Conservation (phyloP, 2,113 vertebrate genomes). For the Seriola aureovittata region DNA sequence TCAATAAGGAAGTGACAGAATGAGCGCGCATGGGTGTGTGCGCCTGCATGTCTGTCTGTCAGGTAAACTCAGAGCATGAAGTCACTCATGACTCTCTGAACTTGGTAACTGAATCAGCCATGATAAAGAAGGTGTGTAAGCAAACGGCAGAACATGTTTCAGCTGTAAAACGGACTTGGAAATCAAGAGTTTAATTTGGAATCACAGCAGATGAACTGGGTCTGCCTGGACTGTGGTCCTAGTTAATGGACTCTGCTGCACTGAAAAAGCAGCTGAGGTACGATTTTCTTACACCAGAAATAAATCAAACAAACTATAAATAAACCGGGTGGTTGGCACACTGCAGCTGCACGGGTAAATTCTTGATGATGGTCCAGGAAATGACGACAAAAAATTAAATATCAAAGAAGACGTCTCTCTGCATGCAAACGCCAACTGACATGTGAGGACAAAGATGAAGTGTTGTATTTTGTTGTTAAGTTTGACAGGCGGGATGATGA, state of each 20-base stretch:
- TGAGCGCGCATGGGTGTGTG: neutral
- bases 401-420: neutral
- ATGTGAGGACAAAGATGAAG: conserved; percentile 35
- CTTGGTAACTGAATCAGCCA: neutral
- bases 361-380: neutral
- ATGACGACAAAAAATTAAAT: conserved; percentile 13
- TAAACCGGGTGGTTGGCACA: neutral
- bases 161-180: too few relatives aligned
- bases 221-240: neutral
- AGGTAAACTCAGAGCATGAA: conserved; percentile 33
- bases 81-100: conserved; percentile 25
- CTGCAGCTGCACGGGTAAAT: neutral
- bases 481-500: neutral
- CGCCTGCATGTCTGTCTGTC: neutral
- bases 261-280: neutral
- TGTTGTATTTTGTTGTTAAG: neutral
- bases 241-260: neutral
- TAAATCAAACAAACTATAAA: neutral
- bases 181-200: neutral
- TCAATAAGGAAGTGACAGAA: conserved; percentile 48
- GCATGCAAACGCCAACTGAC: conserved; percentile 45
- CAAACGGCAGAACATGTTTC: neutral
- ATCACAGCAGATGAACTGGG: neutral
- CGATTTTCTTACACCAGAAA: neutral
- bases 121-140: conserved; percentile 21